Evolutionary conservation across 2,113 vertebrate genomes (phyloP).

Genomic region (Cyanoliseus patagonus): DNA sequence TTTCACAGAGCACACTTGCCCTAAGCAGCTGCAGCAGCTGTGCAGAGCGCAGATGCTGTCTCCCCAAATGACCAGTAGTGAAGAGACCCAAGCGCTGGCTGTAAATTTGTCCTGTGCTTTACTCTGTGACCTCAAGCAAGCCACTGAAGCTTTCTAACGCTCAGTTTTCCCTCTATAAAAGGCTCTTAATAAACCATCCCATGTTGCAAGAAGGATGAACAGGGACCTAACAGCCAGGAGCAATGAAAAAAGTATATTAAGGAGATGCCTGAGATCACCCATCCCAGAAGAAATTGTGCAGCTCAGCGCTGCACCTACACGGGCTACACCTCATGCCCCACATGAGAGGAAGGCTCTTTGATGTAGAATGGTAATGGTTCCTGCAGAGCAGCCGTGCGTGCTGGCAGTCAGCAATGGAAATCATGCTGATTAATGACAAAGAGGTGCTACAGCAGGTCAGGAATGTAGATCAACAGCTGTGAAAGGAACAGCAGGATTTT

Average conservation of each 20-base stretch:
- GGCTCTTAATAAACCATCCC: background rate
- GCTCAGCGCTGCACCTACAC: background rate
- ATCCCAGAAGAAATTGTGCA: background rate
- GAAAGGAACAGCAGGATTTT: background rate
- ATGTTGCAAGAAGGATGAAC: background rate
- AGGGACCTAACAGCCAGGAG: background rate
- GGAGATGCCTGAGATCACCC: background rate
- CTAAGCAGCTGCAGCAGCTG: constrained; percentile 23
- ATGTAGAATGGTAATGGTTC: accelerated
- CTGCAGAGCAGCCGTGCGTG: accelerated
- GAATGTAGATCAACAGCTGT: background rate
- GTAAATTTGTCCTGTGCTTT: background rate
- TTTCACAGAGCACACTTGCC: background rate
- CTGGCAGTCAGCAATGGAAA: background rate
- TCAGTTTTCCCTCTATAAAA: background rate
- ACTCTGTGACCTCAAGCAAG: background rate
- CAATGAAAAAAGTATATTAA: background rate
- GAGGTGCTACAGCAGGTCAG: background rate
- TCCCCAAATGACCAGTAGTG: background rate
- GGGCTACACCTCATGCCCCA: background rate
- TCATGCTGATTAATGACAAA: background rate
- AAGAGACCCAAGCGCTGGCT: background rate
- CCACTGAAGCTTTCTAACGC: background rate
- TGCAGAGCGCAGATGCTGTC: background rate
- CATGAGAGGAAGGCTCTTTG: background rate